phyloP scores from a whole-genome alignment of 2,797 vertebrate species.

The Sitta carolinensis region DNA sequence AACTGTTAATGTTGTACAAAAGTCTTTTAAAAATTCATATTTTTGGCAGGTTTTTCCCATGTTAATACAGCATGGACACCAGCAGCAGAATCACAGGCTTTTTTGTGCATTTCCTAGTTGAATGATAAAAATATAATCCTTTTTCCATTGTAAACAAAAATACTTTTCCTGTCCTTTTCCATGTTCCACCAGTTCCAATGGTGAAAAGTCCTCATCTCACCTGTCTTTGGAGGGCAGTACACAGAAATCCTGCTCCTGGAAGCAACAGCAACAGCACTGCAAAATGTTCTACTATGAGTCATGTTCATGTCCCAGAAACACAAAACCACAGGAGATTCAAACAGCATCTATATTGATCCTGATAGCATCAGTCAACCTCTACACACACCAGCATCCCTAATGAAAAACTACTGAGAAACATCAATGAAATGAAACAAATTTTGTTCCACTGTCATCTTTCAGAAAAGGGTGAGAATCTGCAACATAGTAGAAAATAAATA shows the following conservation, averaged over 20 bases:
- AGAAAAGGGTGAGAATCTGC: neutral
- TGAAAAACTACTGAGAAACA: neutral
- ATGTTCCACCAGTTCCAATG: neutral
- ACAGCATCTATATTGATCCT: neutral
- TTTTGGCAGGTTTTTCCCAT: neutral
- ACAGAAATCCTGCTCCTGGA: neutral
- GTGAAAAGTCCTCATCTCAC: neutral
- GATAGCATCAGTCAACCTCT: neutral
- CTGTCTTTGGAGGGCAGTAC: neutral
- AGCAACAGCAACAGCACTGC: neutral
- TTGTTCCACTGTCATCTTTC: neutral
- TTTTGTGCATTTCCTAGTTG: neutral
- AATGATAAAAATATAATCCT: neutral
- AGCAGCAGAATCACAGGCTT: neutral
- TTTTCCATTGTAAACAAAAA: neutral
- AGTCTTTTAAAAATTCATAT: neutral
- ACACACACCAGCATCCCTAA: neutral
- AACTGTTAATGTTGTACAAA: neutral
- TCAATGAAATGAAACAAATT: neutral
- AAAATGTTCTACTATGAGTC: neutral
- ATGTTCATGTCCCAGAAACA: neutral
- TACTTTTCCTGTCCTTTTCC: neutral
- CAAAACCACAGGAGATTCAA: neutral
- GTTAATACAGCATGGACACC: neutral
- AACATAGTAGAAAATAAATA: neutral